phyloP scores from a whole-genome alignment of 2,797 vertebrate species.

The Gymnopithys bicolor region DNA sequence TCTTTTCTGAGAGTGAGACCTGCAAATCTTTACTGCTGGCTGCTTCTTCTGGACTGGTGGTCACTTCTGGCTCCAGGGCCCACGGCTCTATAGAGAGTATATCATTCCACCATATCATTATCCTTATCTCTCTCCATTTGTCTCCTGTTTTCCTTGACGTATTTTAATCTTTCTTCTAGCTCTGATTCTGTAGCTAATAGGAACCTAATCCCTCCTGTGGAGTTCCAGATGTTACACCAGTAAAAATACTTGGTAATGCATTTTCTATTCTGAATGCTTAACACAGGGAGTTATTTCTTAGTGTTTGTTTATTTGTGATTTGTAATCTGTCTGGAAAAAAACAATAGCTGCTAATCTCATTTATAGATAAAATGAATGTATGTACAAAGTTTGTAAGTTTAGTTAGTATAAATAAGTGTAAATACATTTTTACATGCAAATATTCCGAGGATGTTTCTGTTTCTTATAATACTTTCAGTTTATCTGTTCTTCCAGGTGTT shows the following conservation, averaged over 20 bases:
- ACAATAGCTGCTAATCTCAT: conserved; percentile 5
- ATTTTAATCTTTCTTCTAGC: not conserved
- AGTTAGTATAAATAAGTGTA: not conserved
- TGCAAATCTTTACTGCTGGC: not conserved
- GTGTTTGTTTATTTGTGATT: not conserved
- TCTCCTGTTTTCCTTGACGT: not conserved
- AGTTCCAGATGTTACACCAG: not conserved
- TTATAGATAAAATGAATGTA: conserved; percentile 1
- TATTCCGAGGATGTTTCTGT: not conserved
- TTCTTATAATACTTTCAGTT: not conserved
- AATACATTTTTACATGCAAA: not conserved
- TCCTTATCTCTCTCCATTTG: not conserved
- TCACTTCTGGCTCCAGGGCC: not conserved
- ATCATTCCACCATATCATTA: not conserved
- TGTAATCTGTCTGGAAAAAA: conserved; percentile 21
- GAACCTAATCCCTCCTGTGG: not conserved
- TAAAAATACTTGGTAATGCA: not conserved
- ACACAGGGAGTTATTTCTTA: not conserved
- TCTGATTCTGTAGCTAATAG: not conserved
- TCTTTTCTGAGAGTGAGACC: not conserved
- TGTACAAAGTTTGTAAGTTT: not conserved
- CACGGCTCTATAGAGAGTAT: rapidly evolving
- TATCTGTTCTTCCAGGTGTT: not conserved
- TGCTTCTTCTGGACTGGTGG: not conserved
- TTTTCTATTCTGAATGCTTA: not conserved